phyloP scores from a whole-genome alignment of 2,113 vertebrate genomes.

The mouse (Mus musculus) region GRCm39 chr1:172636001-172636500 shows the following conservation, averaged over 20 bases:
- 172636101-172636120: neutral
- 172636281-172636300: neutral
- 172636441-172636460: neutral
- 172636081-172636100: neutral
- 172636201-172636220: neutral
- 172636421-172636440: neutral
- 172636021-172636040: neutral
- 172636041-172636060: too few relatives aligned
- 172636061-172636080: neutral
- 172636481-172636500: neutral
- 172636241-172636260: neutral
- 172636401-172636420: neutral
- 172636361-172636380: neutral
- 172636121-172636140: neutral
- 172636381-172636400: conserved; percentile 22
- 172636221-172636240: neutral
- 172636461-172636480: neutral
- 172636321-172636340: neutral
- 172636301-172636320: neutral
- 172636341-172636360: neutral
- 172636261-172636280: neutral
- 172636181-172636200: conserved; percentile 5
- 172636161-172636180: conserved; percentile 11
- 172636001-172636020: neutral
- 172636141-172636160: conserved; percentile 16